phyloP scores from a whole-genome alignment of 2,797 vertebrate species.

The Remorina albescens region DNA sequence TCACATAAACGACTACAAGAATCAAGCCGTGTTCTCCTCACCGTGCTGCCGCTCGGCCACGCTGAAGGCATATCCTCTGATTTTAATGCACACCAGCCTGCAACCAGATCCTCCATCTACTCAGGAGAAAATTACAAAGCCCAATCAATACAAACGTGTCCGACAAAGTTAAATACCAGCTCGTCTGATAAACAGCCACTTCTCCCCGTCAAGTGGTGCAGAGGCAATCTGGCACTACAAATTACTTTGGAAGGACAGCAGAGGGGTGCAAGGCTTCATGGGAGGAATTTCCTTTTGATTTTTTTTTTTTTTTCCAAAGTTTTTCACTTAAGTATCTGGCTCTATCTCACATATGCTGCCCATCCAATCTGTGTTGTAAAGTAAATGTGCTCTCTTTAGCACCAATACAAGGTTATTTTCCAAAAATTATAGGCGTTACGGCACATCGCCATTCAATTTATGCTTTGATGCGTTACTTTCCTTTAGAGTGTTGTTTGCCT shows the following conservation, averaged over 20 bases:
- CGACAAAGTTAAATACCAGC: slow-evolving; percentile 76
- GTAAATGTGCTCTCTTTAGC: no score
- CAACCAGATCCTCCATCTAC: slow-evolving; percentile 68
- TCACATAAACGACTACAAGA: slow-evolving; percentile 43
- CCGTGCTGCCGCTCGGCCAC: slow-evolving; percentile 44
- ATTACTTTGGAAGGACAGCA: slow-evolving; percentile 52
- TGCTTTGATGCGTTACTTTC: no score
- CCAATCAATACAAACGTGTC: slow-evolving; percentile 80
- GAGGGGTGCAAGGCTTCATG: slow-evolving; percentile 13
- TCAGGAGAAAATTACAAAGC: slow-evolving; percentile 75
- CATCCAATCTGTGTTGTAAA: background rate
- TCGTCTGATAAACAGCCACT: slow-evolving; percentile 71
- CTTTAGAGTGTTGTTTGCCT: no score
- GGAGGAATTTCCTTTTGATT: slow-evolving; percentile 10
- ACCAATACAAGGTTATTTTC: no score
- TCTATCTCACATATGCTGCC: slow-evolving; percentile 1
- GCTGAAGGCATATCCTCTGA: slow-evolving; percentile 62
- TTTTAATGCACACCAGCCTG: slow-evolving; percentile 66
- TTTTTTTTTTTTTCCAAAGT: slow-evolving; percentile 18
- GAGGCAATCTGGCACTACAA: slow-evolving; percentile 60
- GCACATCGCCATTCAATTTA: background rate
- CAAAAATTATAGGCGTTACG: no score
- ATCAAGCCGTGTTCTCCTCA: slow-evolving; percentile 18
- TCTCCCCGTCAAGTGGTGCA: slow-evolving; percentile 59
- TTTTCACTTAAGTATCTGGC: slow-evolving; percentile 13